Evolutionary conservation across 2,113 vertebrate species (phyloP), one percentile per base, ranked within the genome.

Genomic region (Apistogramma diplotaenia): DNA sequence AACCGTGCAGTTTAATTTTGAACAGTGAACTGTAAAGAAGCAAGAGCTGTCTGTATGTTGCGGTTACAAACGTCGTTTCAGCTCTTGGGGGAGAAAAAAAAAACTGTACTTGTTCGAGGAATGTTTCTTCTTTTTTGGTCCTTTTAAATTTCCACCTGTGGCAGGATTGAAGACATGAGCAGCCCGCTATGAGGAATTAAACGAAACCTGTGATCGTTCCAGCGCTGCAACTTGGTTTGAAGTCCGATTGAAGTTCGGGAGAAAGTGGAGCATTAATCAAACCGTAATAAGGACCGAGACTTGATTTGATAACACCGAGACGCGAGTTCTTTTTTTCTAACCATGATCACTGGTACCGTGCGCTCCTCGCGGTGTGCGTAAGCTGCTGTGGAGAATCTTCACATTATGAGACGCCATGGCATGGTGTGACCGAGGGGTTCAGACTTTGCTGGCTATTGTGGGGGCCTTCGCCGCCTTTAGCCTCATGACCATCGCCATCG

Each of bases 401-500:
- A 75, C 85, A 77, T 25, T 82, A 92, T 94, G 85, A 87, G 84
- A 82, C 76, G 92, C 78, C 88, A 98, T 98, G 98, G 97, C 96
- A 93, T 96, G 97, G 95, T 98, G 97, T 96, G 97, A 98, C 93
- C 97, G 97, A 84, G 96, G 97, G 93, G 95, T 97, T 89, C 97
- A 98, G 95, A 96, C 96, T 94, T 89, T 97, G 88, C 94, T 98
- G 93, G 96, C 97, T 92, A 95, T 97, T 78, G 96, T 93, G 88
- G 98, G 98, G 58, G 97, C 98, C 86, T 98, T 99, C 89, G 95
- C 94, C 46, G 98, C 97, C 82, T 99, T 99, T 93, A 97, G 97
- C 89, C 97, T 99, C 87, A 99, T 99, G 98, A 96, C 96, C 92
- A 96, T 99, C 92, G 97, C 98, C 93, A 98, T 99, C 89, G 97